Evolutionary conservation across 2,113 vertebrate genomes (phyloP), one percentile per base, ranked within the genome.

Genomic region (Cromileptes altivelis): DNA sequence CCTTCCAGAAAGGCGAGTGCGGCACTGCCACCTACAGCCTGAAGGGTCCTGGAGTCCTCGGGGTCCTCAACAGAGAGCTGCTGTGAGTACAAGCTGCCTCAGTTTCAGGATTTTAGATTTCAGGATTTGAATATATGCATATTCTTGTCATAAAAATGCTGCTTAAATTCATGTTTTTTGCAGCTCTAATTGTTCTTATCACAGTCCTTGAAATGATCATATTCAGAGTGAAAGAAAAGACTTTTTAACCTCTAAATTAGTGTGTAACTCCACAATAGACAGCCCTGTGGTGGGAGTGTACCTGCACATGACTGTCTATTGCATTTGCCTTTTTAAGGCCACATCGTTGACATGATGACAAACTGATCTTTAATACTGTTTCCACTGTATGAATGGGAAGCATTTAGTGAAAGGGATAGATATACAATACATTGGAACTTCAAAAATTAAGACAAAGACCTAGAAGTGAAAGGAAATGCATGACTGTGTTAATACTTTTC

Each of bases 1-100:
- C 19, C 67, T 97, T 97, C 15, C 96, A 97, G 92, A 94, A 92
- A 64, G 96, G 96, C 79, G 90, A 92, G 45, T 97, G 96, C 71
- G 57, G 91, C 91, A 96, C 95, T 56, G 96, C 95, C 82, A 95
- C 94, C 80, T 97, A 97, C 84, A 93, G 93, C 0, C 53, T 91
- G 84, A 94, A 90, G 79, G 95, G 95, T 53, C 95, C 96, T 0
- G 96, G 95, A 72, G 96, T 96, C 23, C 85, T 97, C 53, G 95
- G 93, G 67, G 96, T 97, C 88, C 75, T 97, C 85, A 97, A 97
- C 93, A 93, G 95, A 2, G 93, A 93, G 89, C 91, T 94, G 85
- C 92, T 94, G 94, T 94, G 64, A 92, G 91, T 90, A 17, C 40
- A 60, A 5, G 37, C 37, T 33, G 4, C 10, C 6, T 19, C 15